Base-by-base conservation (phyloP, 92 coral and sea anemone species). In the Meandrina meandrites region DNA sequence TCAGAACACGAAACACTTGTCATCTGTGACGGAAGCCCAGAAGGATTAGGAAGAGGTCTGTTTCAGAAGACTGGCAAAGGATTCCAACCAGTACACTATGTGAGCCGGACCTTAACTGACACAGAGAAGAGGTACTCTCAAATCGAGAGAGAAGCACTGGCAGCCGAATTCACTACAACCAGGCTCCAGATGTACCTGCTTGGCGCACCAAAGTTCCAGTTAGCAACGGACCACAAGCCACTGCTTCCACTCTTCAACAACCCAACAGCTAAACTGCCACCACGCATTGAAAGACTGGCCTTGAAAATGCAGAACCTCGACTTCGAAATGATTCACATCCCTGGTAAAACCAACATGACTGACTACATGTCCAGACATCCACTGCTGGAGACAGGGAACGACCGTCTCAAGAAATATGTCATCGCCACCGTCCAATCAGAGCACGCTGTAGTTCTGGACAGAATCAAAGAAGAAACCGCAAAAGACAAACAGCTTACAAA, bases 21-120 rank as follows among this genome's bases (percentile, higher is more conserved):
- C 67, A 93, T 93, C 77, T 93, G 94, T 48, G 94, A 93, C 62
- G 94, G 96, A 47, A 90, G 92, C 78, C 90, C 95, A 74, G 27
- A 27, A n/a, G 90, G 93, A 81, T 36, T 88, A 30, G 71, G 91
- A 77, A 84, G 82, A 31, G 76, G 79, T 30, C 82, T 85, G 34
- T 85, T 85, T 37, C 88, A 75, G 37, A 92, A 87, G n/a, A 92
- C 92, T 18, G 79, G 66, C 30, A 86, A 82, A 22, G 91, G 89
- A 58, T 92, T 70, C 87, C 95, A 86, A 83, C 91, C 91, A 8
- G 95, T 92, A 64, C 95, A 92, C 82, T 92, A 82, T 42, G 91
- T 92, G 31, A 90, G 95, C 75, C 86, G 93, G 32, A 86, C 91
- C 60, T 77, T 92, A 8, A 87, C 80, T 8, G 94, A 91, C 82